phyloP scores from a whole-genome alignment of 1,140 invertebrate genomes.

The Neodiprion virginianus region DNA sequence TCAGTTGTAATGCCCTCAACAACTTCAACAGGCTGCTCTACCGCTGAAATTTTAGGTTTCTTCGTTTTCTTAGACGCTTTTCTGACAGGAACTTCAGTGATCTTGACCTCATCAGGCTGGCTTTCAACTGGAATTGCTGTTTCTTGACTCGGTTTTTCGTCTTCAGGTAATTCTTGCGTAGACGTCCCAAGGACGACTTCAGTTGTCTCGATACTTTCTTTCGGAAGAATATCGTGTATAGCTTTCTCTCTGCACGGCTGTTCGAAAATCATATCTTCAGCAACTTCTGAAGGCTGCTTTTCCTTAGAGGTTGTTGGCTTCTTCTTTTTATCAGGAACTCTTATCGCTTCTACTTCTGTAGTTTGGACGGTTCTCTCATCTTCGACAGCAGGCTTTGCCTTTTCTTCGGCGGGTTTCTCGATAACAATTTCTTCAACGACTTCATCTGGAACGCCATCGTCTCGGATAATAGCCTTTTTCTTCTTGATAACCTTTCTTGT shows the following conservation, averaged over 20 bases:
- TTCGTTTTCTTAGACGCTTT: conserved; percentile 21
- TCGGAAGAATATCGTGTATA: conserved; percentile 13
- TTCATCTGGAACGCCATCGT: conserved; percentile 29
- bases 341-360: conserved; percentile 24
- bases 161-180: conserved; percentile 37
- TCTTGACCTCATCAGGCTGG: conserved; percentile 33
- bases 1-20: conserved; percentile 23
- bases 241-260: conserved; percentile 19
- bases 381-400: conserved; percentile 15
- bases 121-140: conserved; percentile 16
- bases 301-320: conserved; percentile 20
- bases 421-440: conserved; percentile 29
- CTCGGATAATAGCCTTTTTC: conserved; percentile 23
- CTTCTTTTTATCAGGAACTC: conserved; percentile 22
- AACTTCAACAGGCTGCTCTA: conserved; percentile 23
- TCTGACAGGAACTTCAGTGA: conserved; percentile 29
- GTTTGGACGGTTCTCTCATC: conserved; percentile 11
- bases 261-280: conserved; percentile 23
- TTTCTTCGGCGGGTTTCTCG: conserved; percentile 24
- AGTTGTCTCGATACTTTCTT: conserved; percentile 28
- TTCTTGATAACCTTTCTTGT: conserved; percentile 32
- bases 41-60: conserved; percentile 16
- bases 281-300: conserved; percentile 20
- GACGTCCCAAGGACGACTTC: conserved; percentile 35
- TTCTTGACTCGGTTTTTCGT: conserved; percentile 21